Base-by-base conservation (phyloP, 2,888 invertebrate species). In the Tipula unca region DNA sequence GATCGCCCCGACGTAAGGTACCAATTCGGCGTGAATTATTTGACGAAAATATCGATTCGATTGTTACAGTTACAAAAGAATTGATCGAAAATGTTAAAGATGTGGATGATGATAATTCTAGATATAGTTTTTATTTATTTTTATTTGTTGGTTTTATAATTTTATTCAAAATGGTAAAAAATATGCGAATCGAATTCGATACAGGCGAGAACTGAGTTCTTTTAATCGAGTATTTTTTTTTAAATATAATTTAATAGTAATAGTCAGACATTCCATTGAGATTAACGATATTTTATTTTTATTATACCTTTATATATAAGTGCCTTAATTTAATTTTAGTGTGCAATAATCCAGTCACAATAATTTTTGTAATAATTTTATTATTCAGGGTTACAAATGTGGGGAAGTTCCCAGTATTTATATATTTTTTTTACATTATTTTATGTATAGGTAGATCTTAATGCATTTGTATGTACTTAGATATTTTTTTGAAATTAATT, bases 111-210 rank as follows among this genome's bases (percentile, higher is more conserved):
- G 17, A 83, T 83, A 83, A 32, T 29, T 83, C n/a, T 35, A 83
- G 35, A 83, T 32, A 32, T 32, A 83, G 83, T 35, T 83, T 83
- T 35, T 83, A 83, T 83, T 83, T 83, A 83, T 83, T 83, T 83
- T 83, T 83, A 83, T 83, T 83, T 83, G 83, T 83, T 83, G 83
- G 32, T 83, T 83, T 83, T 83, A n/a, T 83, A n/a, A 83, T 83
- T 83, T 83, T 83, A 83, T 35, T 32, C 17, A 83, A 83, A 83
- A 83, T 83, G 83, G 29, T 32, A 17, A 29, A 35, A 83, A 83
- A 29, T 29, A 83, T 83, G 83, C 69, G 25, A 25, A 3, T 69
- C 25, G 69, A 69, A 69, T 69, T 69, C 69, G 25, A 25, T 69
- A 8, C 69, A 13, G 25, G 2, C 69, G 69, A 69, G 3, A 13